Evolutionary conservation across 1,140 invertebrate genomes (phyloP).

Genomic region (Euwallacea fornicatus): DNA sequence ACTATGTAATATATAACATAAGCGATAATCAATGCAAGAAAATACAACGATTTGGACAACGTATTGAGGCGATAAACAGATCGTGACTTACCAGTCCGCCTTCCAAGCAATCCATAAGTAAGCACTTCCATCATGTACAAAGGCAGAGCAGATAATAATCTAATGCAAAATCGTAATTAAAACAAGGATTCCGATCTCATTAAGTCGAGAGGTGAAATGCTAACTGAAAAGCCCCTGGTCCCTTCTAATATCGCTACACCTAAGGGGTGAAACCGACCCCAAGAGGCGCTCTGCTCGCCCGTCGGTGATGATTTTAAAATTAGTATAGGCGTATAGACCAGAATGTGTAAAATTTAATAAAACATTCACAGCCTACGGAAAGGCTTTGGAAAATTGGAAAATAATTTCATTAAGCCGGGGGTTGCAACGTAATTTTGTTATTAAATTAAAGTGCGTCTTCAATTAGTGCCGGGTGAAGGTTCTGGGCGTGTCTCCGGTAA

Average conservation of each 20-base stretch:
- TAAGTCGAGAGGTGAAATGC: slow-evolving; percentile 18
- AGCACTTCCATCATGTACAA: no score
- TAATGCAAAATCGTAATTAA: slow-evolving; percentile 7
- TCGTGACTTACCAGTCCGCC: no score
- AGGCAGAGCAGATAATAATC: no score
- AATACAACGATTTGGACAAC: no score
- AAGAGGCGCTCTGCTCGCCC: neutral
- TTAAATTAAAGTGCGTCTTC: slow-evolving; percentile 5
- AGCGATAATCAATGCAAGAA: no score
- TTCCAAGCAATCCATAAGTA: no score
- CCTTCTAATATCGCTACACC: slow-evolving; percentile 23
- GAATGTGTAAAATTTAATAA: slow-evolving; percentile 30
- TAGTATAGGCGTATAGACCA: slow-evolving; percentile 11
- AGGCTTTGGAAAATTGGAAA: slow-evolving; percentile 19
- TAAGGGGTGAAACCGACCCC: slow-evolving; percentile 20
- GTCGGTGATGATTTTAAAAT: slow-evolving; percentile 26
- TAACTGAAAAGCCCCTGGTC: slow-evolving; percentile 18
- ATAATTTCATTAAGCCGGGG: slow-evolving; percentile 17
- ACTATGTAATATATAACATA: no score
- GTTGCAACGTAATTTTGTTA: slow-evolving; percentile 5
- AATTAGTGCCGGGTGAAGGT: neutral
- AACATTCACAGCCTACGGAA: slow-evolving; percentile 12
- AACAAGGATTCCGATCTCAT: slow-evolving; percentile 8
- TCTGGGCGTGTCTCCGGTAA: no score
- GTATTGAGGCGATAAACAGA: no score